These are phyloP conservation scores for Dunckerocampus dactyliophorus DNA, from an alignment of 2,113 vertebrate species.

Conservation along the genomic window DNA sequence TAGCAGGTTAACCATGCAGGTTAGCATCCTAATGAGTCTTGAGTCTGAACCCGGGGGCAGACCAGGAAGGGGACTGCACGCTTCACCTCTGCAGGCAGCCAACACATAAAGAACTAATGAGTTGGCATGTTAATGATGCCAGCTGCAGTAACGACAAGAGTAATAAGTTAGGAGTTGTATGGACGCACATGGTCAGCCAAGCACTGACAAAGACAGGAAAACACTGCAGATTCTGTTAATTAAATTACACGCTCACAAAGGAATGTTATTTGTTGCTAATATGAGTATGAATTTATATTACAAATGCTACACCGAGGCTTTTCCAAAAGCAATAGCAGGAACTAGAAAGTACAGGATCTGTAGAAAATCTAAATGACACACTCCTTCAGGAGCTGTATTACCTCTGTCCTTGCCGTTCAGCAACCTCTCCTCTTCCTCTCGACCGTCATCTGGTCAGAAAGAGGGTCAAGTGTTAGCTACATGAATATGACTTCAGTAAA, in stretches of 20 bases:
- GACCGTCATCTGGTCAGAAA: constrained; percentile 75
- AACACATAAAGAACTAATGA: constrained; percentile 54
- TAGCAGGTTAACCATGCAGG: constrained; percentile 19
- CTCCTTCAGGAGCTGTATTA: constrained; percentile 46
- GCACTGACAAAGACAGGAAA: background rate
- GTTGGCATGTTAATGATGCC: constrained; percentile 36
- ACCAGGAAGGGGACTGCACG: constrained; percentile 40
- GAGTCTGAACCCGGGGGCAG: constrained; percentile 16
- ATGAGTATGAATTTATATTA: too few relatives aligned
- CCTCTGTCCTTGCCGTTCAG: constrained; percentile 88
- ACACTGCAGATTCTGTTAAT: too few relatives aligned
- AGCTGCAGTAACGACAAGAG: constrained; percentile 5
- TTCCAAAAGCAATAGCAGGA: background rate
- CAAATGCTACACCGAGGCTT: background rate
- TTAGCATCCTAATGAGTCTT: constrained; percentile 31
- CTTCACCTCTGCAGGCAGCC: constrained; percentile 31
- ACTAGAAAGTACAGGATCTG: background rate
- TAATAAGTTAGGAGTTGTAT: background rate
- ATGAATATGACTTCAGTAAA: background rate
- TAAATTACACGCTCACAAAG: too few relatives aligned
- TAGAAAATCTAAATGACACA: background rate
- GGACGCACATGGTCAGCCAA: background rate
- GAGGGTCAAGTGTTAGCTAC: background rate
- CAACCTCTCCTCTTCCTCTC: constrained; percentile 83
- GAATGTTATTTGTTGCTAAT: too few relatives aligned